Conservation (phyloP, 2,888 invertebrate species). For the Altica lythri region DNA sequence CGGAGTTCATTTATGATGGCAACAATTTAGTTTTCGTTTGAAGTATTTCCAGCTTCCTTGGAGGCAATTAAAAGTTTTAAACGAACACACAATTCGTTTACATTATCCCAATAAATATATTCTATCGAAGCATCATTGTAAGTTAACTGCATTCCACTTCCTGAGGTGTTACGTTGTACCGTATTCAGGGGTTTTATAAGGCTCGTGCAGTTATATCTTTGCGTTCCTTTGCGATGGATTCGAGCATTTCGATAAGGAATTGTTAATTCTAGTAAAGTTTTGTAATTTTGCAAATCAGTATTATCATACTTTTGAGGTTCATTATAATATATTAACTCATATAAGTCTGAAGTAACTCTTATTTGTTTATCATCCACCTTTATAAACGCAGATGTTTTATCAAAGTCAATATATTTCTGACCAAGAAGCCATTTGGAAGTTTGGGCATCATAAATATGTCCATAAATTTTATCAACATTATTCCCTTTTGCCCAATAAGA, state of each 20-base stretch:
- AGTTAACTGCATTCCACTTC: not conserved
- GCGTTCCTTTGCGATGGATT: not conserved
- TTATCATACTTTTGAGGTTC: constrained; percentile 1
- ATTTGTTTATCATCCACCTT: not conserved
- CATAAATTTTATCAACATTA: not conserved
- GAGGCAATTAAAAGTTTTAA: constrained; percentile 44
- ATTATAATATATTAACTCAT: not conserved
- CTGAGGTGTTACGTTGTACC: not conserved
- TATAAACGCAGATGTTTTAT: not conserved
- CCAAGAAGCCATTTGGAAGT: not conserved
- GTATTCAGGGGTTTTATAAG: constrained; percentile 7
- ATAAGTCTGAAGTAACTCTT: constrained; percentile 3
- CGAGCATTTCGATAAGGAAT: not conserved
- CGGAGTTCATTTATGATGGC: constrained; percentile 48
- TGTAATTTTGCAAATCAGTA: constrained; percentile 1
- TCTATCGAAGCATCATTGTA: constrained; percentile 16
- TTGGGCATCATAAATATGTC: not conserved
- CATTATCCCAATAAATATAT: constrained; percentile 35
- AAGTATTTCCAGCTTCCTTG: constrained; percentile 42
- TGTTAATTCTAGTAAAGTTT: constrained; percentile 2
- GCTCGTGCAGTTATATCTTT: not conserved
- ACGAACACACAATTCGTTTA: constrained; percentile 44
- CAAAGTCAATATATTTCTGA: not conserved
- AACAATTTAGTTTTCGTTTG: constrained; percentile 48
- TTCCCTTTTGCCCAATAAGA: not conserved